phyloP scores from a whole-genome alignment of 1,140 invertebrate species.

The Drosophila virilis region DNA sequence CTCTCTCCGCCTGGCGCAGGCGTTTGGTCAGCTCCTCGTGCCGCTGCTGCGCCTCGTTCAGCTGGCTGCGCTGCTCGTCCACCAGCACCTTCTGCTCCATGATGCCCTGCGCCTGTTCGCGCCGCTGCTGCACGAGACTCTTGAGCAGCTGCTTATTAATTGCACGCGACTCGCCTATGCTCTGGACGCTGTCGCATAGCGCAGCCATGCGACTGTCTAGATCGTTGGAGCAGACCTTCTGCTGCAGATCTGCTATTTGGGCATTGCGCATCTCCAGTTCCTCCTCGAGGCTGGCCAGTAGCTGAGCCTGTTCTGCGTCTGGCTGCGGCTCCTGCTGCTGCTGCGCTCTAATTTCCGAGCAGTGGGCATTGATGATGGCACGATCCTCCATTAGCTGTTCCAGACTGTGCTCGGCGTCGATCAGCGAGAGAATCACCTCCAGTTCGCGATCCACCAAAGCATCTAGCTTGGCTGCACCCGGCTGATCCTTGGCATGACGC shows the following conservation, averaged over 20 bases:
- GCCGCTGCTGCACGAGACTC: constrained; percentile 63
- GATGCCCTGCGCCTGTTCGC: constrained; percentile 55
- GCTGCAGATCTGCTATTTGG: constrained; percentile 93
- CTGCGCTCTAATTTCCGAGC: constrained; percentile 84
- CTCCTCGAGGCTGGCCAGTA: constrained; percentile 87
- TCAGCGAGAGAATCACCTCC: constrained; percentile 89
- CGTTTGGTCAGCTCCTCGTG: constrained; percentile 33
- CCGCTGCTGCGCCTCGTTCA: constrained; percentile 42
- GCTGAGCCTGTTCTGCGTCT: constrained; percentile 18
- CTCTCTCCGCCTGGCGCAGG: constrained; percentile 44
- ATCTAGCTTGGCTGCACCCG: constrained; percentile 52
- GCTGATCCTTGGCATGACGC: constrained; percentile 80
- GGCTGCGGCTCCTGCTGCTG: constrained; percentile 36
- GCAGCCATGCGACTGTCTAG: constrained; percentile 87
- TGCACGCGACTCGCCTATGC: constrained; percentile 87
- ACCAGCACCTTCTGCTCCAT: constrained; percentile 56
- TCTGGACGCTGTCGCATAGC: constrained; percentile 88
- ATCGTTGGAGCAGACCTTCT: constrained; percentile 91
- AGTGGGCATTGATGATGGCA: constrained; percentile 85
- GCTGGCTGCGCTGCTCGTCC: constrained; percentile 53
- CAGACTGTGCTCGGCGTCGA: constrained; percentile 90
- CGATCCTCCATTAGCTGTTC: constrained; percentile 91
- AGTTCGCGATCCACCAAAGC: constrained; percentile 88
- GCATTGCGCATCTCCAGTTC: constrained; percentile 90
- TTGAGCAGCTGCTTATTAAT: constrained; percentile 66